These are phyloP conservation scores for Motacilla tschutschensis DNA, from an alignment of 2,113 vertebrate species.

Conservation along the genomic window DNA sequence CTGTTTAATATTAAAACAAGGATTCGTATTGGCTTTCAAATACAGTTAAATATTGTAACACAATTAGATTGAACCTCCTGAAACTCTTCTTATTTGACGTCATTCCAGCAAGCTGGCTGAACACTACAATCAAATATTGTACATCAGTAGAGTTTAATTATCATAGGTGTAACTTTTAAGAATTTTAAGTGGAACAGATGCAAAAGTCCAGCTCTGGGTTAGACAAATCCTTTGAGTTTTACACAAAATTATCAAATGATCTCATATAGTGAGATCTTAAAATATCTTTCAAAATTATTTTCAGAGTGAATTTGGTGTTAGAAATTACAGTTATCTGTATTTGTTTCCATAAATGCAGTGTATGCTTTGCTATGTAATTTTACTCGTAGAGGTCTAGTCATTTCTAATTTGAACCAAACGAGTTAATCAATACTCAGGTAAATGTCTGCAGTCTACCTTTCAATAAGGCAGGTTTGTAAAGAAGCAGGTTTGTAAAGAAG, in stretches of 20 bases:
- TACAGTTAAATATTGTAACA: slow-evolving; percentile 61
- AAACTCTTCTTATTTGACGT: slow-evolving; percentile 18
- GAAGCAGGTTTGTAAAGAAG: not conserved
- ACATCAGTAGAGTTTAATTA: not conserved
- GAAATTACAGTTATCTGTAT: not conserved
- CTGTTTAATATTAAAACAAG: slow-evolving; percentile 63
- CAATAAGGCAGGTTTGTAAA: not conserved
- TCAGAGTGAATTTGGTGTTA: not conserved
- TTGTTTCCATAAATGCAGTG: not conserved
- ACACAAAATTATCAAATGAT: not conserved
- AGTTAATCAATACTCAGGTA: not conserved
- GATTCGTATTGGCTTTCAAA: slow-evolving; percentile 16
- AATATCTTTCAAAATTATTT: not conserved
- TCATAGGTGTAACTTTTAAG: not conserved
- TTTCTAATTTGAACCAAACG: not conserved
- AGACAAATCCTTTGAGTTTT: not conserved
- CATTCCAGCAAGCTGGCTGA: not conserved
- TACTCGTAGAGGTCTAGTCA: not conserved
- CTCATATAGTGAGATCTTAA: not conserved
- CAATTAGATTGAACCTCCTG: slow-evolving; percentile 48
- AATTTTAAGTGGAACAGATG: not conserved
- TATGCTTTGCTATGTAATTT: not conserved
- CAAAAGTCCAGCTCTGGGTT: not conserved
- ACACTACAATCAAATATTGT: not conserved
- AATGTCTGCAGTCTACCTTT: not conserved